A percentile compares a stretch with the other conserved stretches of the same genome.
Evolutionary conservation across 1,140 invertebrate species (phyloP).

Genomic region (Heliconius hermathena): DNA sequence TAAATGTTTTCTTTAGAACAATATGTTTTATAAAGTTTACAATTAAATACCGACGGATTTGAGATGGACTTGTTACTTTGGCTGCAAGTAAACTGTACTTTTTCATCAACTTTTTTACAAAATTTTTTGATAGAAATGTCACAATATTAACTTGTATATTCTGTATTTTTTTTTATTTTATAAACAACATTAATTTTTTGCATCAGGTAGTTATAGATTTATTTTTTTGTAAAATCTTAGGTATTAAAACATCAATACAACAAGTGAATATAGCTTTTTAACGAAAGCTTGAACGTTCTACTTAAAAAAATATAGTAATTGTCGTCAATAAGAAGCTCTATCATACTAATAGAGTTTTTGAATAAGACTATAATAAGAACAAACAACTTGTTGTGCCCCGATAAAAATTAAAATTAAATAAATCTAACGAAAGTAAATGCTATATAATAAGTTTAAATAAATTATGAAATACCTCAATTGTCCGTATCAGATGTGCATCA

Average conservation of each 20-base stretch:
- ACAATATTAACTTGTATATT: neutral
- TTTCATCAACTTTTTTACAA: neutral
- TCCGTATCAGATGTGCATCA: constrained; percentile 69
- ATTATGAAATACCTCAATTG: constrained; percentile 62
- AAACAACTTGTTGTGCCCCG: neutral
- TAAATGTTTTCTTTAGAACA: neutral
- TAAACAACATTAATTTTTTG: neutral
- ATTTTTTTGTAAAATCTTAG: neutral
- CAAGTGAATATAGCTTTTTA: neutral
- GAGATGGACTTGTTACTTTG: neutral
- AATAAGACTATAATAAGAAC: neutral
- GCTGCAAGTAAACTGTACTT: neutral
- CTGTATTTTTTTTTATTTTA: neutral
- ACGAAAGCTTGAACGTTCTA: neutral
- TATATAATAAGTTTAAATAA: neutral
- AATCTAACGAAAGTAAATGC: neutral
- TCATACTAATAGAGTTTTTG: neutral
- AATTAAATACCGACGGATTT: neutral
- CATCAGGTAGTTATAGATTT: too few relatives aligned
- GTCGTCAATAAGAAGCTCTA: neutral
- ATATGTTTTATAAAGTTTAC: neutral
- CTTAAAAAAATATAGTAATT: neutral
- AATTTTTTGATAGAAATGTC: neutral
- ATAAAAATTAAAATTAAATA: neutral
- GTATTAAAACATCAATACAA: neutral